Percentiles rank a stretch among this genome's conserved stretches.
These are phyloP conservation scores for Dysdera silvatica DNA, from an alignment of 1,140 invertebrate species.

Conservation along the genomic window DNA sequence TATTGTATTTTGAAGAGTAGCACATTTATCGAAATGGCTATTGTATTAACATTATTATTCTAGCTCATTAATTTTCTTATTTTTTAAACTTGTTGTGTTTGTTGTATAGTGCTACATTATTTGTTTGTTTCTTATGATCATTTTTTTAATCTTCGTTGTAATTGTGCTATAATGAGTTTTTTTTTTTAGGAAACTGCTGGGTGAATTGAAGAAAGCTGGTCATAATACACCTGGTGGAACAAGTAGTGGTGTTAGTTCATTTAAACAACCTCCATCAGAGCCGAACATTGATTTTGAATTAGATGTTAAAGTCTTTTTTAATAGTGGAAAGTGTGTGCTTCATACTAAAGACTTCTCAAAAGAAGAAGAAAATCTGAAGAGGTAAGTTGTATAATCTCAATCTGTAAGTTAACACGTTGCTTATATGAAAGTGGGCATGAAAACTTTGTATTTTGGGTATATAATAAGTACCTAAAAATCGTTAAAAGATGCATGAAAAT, in stretches of 20 bases:
- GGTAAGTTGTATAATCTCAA: not conserved
- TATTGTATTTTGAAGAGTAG: no score
- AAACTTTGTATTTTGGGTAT: no score
- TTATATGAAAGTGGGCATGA: no score
- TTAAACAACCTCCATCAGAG: conserved; percentile 52
- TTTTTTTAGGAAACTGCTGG: conserved; percentile 4
- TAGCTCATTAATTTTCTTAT: no score
- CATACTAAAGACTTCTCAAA: conserved; percentile 75
- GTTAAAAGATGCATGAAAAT: no score
- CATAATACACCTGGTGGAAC: conserved; percentile 24
- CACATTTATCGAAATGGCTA: no score
- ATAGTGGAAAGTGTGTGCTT: conserved; percentile 91
- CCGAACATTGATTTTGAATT: conserved; percentile 94
- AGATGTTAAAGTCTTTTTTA: conserved; percentile 92
- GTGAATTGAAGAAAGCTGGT: conserved; percentile 9
- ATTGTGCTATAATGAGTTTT: not conserved
- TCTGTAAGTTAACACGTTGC: not conserved
- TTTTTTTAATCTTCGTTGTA: not conserved
- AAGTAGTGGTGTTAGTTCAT: conserved; percentile 27
- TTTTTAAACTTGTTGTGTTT: no score
- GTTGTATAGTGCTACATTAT: no score
- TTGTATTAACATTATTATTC: no score
- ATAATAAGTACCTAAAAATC: no score
- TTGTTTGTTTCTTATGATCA: no score
- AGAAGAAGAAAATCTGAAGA: conserved; percentile 61